These are phyloP conservation scores for Pyxicephalus adspersus DNA, from an alignment of 2,113 vertebrate genomes.

Conservation along the genomic window DNA sequence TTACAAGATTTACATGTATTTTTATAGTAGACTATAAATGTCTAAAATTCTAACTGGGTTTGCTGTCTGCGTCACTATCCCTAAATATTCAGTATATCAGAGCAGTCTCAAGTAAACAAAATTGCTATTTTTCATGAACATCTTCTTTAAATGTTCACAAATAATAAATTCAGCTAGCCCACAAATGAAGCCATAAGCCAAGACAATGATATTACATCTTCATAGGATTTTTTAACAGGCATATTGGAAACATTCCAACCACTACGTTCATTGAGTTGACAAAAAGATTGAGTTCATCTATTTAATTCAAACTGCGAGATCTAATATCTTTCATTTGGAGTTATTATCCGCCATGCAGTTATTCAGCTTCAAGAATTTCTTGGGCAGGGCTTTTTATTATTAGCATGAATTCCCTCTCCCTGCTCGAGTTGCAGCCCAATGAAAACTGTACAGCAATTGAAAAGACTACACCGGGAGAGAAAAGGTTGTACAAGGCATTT, in stretches of 20 bases:
- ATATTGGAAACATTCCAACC: conserved; percentile 57
- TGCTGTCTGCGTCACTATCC: no score
- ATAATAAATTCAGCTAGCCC: conserved; percentile 13
- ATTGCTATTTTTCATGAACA: no score
- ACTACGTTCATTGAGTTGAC: conserved; percentile 63
- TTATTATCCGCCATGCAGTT: conserved; percentile 59
- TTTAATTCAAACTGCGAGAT: conserved; percentile 69
- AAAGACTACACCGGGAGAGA: conserved; percentile 64
- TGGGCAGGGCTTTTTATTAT: conserved; percentile 65
- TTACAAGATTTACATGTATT: no score
- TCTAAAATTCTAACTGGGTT: no score
- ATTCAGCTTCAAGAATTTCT: conserved; percentile 61
- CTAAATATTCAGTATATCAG: no score
- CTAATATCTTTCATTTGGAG: conserved; percentile 69
- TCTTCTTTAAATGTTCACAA: background rate
- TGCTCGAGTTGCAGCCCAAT: conserved; percentile 66
- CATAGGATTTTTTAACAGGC: background rate
- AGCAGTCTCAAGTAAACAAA: no score
- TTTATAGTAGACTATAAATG: no score
- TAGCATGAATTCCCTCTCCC: conserved; percentile 65
- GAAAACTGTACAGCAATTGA: conserved; percentile 60
- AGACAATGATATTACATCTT: conserved; percentile 3
- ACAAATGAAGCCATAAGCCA: conserved; percentile 25
- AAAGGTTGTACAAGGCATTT: conserved; percentile 67
- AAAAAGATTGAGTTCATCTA: conserved; percentile 62